Evolutionary conservation across 2,797 vertebrate species (phyloP).

Genomic region (Neoniphon sammara): DNA sequence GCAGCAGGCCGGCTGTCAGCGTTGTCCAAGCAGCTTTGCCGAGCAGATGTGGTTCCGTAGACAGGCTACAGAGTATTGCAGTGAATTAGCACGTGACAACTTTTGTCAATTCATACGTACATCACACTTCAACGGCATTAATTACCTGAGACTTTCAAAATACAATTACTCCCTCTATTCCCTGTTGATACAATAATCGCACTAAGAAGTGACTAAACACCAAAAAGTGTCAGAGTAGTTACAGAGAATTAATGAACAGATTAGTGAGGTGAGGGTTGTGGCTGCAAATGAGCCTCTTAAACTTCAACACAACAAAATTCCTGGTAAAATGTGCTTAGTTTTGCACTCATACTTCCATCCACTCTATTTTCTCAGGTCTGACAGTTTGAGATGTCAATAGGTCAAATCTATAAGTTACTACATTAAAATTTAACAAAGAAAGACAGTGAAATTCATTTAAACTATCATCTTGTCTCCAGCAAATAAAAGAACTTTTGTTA

Average conservation of each 20-base stretch:
- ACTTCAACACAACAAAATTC: conserved; percentile 25
- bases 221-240: conserved; percentile 3
- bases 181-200: conserved; percentile 46
- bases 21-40: conserved; percentile 30
- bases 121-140: conserved; percentile 45
- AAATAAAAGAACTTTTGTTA: conserved; percentile 7
- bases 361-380: conserved; percentile 10
- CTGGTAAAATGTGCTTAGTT: conserved; percentile 4
- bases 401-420: conserved; percentile 5
- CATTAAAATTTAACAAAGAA: conserved; percentile 38
- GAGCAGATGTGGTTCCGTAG: conserved; percentile 30
- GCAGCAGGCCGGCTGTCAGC: conserved; percentile 3
- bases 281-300: background rate
- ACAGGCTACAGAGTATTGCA: conserved; percentile 45
- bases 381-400: conserved; percentile 20
- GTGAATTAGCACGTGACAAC: conserved; percentile 32
- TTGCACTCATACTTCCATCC: conserved; percentile 30
- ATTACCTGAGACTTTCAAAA: conserved; percentile 79
- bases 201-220: conserved; percentile 25
- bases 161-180: conserved; percentile 50
- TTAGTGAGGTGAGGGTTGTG: conserved; percentile 39
- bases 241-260: conserved; percentile 37
- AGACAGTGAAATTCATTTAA: conserved; percentile 42
- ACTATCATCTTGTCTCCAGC: conserved; percentile 28
- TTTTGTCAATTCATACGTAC: conserved; percentile 25